phyloP scores from a whole-genome alignment of 2,888 invertebrate genomes.

The Osedax fenrisi region DNA sequence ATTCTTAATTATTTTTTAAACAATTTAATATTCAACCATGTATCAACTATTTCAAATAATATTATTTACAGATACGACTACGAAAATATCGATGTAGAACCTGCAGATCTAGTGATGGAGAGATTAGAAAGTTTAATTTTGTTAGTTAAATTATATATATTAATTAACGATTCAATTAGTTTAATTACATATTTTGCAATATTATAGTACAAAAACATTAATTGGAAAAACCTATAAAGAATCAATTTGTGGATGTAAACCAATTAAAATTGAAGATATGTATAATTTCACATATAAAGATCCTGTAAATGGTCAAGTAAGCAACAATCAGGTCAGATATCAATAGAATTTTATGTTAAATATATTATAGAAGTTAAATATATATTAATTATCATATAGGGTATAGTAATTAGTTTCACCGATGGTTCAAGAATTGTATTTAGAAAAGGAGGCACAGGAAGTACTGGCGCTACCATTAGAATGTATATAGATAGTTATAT shows the following conservation, averaged over 20 bases:
- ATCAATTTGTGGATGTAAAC: no score
- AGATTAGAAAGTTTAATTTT: slow-evolving; percentile 56
- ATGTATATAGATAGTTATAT: slow-evolving; percentile 85
- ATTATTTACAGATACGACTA: slow-evolving; percentile 75
- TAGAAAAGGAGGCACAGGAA: slow-evolving; percentile 91
- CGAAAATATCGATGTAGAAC: slow-evolving; percentile 79
- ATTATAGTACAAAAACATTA: no score
- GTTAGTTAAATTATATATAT: neutral
- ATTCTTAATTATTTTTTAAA: no score
- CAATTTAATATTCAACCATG: no score
- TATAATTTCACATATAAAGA: slow-evolving; percentile 89
- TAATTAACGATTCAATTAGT: neutral
- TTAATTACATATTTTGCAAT: no score
- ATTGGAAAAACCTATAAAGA: no score
- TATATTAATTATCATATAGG: slow-evolving; percentile 55
- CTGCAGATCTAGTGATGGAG: slow-evolving; percentile 79
- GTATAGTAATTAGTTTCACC: slow-evolving; percentile 78
- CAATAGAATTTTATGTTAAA: neutral
- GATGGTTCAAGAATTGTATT: slow-evolving; percentile 86
- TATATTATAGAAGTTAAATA: neutral
- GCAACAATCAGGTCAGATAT: slow-evolving; percentile 66
- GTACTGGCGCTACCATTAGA: slow-evolving; percentile 89
- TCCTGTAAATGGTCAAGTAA: slow-evolving; percentile 79
- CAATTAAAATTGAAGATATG: no score
- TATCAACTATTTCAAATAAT: no score